Percentiles rank a stretch among this genome's conserved stretches.
Evolutionary conservation across 2,797 vertebrate genomes (phyloP).

Genomic region (Neosalanx taihuensis): DNA sequence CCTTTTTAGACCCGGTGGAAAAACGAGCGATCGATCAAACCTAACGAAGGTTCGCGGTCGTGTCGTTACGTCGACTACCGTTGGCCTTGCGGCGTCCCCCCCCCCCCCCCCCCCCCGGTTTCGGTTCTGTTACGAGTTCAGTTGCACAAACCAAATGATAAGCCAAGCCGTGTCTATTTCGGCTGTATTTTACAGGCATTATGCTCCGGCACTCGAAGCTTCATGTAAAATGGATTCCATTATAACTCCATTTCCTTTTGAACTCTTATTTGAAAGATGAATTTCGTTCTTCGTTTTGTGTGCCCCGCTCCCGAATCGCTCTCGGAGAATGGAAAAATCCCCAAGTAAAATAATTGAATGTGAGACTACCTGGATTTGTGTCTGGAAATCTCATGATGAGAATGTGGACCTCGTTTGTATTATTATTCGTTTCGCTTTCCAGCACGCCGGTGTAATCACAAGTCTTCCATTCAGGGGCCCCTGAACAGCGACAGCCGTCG

Average conservation of each 20-base stretch:
- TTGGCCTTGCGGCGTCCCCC: not conserved
- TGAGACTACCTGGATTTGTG: not conserved
- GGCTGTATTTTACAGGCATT: not conserved
- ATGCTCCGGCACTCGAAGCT: conserved; percentile 15
- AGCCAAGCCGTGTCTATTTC: too few species aligned
- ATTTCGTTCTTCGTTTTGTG: conserved; percentile 8
- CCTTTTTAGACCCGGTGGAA: too few species aligned
- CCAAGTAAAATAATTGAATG: conserved; percentile 33
- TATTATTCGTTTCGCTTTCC: not conserved
- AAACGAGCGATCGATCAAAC: too few species aligned
- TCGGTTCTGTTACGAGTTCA: not conserved
- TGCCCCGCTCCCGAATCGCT: conserved; percentile 21
- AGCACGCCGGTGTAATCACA: conserved; percentile 20
- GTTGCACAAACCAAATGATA: too few species aligned
- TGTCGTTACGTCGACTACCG: not conserved
- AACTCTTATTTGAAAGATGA: conserved; percentile 27
- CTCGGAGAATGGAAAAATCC: conserved; percentile 30
- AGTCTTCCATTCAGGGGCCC: not conserved
- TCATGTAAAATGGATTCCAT: conserved; percentile 33
- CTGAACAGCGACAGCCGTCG: conserved; percentile 8
- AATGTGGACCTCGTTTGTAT: not conserved
- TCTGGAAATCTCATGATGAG: conserved; percentile 16
- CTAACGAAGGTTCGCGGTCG: not conserved
- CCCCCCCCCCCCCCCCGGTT: too few species aligned
- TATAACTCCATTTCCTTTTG: conserved; percentile 33